Conservation (phyloP, 1,140 invertebrate species). For the Rhopalosiphum padi region DNA sequence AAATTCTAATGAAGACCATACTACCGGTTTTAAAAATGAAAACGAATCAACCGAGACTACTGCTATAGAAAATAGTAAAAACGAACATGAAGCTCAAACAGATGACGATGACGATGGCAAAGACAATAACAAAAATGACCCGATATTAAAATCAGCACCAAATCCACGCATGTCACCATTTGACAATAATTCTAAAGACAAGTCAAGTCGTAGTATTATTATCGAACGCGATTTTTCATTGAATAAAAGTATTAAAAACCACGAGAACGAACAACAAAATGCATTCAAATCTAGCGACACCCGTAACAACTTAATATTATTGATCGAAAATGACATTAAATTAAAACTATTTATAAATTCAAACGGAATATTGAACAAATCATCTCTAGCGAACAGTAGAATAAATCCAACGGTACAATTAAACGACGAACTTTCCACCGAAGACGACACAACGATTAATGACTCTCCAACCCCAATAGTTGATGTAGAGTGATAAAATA, state of each 20-base stretch:
- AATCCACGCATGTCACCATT: no score
- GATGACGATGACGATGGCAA: neutral
- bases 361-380: neutral
- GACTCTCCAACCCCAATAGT: neutral
- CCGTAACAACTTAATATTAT: neutral
- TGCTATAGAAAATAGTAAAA: neutral
- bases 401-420: neutral
- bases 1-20: neutral
- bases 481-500: neutral
- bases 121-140: no score
- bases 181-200: no score
- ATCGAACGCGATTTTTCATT: no score
- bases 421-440: neutral
- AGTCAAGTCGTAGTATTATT: no score
- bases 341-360: neutral
- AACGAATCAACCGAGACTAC: neutral
- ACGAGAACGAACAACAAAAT: neutral
- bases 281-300: neutral
- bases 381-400: neutral
- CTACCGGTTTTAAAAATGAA: neutral
- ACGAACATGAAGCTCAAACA: neutral
- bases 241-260: neutral
- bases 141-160: no score
- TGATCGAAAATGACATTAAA: neutral
- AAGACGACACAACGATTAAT: neutral